Evolutionary conservation across 2,888 invertebrate genomes (phyloP), one percentile per base, ranked within the genome.

Genomic region (Pandemis corylana): DNA sequence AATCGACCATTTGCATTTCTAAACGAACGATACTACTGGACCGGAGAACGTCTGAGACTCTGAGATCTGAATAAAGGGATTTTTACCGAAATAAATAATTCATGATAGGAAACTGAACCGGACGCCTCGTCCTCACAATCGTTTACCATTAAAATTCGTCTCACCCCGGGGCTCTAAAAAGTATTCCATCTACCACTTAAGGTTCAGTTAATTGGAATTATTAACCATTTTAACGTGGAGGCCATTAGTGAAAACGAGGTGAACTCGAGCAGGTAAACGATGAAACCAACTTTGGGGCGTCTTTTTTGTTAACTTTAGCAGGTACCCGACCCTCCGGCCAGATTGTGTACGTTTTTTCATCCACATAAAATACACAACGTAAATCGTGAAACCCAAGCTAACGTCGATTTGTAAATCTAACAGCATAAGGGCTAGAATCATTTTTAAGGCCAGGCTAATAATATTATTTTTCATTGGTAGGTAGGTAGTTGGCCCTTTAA

Each of bases 191-290:
- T 44, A 87, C 87, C 85, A 90, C 87, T 90, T 87, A 83, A 84
- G 82, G 84, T 82, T 87, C 81, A 80, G 88, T 90, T 92, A 92
- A 91, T 93, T 92, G 91, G 91, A 89, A 89, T 87, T 89, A 89
- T 90, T 91, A 90, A 89, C 85, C 85, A 85, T 90, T 91, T 87
- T 84, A 87, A 90, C 84, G 83, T 86, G 83, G 83, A 83, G 82
- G 84, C 90, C 87, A 89, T 91, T 90, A 89, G 89, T 89, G 85
- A 87, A 90, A 89, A 87, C 84, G 86, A 89, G 87, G 88, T 85
- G 86, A 86, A 83, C 81, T 84, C 78, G 81, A 85, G 93, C 93
- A 93, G 93, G 94, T 94, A 94, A 89, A 84, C 86, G 88, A 82
- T 81, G 79, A 85, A 89, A 87, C 87, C 87, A 86, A 85, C 87